These are phyloP conservation scores for Mellilla xanthometata DNA, from an alignment of 2,888 invertebrate genomes.

Conservation along the genomic window DNA sequence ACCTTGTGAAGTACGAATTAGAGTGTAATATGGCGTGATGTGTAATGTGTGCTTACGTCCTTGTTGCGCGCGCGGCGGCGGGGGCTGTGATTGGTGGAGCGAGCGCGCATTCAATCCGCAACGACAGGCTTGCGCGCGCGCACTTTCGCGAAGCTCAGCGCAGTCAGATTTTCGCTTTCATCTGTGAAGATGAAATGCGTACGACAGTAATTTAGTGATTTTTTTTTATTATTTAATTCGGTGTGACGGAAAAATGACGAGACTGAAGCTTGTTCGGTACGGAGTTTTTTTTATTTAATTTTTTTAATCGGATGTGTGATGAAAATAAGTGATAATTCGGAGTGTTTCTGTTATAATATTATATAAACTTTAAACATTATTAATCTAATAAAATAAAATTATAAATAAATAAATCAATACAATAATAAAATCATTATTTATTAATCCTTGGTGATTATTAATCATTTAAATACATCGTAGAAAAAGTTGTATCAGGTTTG, in stretches of 20 bases:
- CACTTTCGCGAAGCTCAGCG: constrained; percentile 70
- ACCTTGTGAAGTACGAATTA: constrained; percentile 22
- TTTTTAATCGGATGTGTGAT: too few relatives aligned
- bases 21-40: constrained; percentile 43
- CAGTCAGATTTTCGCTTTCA: constrained; percentile 70
- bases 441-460: too few relatives aligned
- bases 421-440: too few relatives aligned
- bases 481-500: too few relatives aligned
- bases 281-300: too few relatives aligned
- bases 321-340: too few relatives aligned
- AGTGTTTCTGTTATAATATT: too few relatives aligned
- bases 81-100: constrained; percentile 57
- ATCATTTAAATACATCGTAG: too few relatives aligned
- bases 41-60: constrained; percentile 54
- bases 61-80: too few relatives aligned
- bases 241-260: constrained; percentile 23
- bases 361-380: too few relatives aligned
- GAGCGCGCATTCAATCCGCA: constrained; percentile 64
- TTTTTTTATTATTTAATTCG: constrained; percentile 11
- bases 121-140: constrained; percentile 58
- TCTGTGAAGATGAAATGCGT: constrained; percentile 60
- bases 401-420: too few relatives aligned
- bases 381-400: too few relatives aligned
- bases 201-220: constrained; percentile 40
- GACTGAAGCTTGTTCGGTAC: constrained; percentile 29